Conservation (phyloP, 2,797 vertebrate genomes). For the Sphaeramia orbicularis region DNA sequence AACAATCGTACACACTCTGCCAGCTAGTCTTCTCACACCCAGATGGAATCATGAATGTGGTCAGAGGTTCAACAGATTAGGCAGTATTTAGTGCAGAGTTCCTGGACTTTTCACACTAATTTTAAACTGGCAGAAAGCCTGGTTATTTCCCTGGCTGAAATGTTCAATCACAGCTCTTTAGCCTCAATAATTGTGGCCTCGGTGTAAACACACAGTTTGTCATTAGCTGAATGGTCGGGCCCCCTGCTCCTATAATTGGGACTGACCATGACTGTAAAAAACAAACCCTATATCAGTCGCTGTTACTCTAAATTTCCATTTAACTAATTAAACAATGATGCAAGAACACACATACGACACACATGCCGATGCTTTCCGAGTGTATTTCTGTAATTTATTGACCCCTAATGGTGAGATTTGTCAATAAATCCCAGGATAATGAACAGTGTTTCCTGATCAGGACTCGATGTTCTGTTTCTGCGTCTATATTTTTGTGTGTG, state of each 20-base stretch:
- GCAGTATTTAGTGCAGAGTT: too few relatives aligned
- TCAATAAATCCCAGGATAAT: conserved; percentile 22
- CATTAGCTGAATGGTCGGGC: neutral
- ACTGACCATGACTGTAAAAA: conserved; percentile 3
- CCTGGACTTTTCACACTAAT: too few relatives aligned
- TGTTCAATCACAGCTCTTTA: neutral
- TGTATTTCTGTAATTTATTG: conserved; percentile 52
- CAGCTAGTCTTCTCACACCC: neutral
- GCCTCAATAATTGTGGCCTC: conserved; percentile 2
- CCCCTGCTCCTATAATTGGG: neutral
- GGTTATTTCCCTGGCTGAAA: neutral
- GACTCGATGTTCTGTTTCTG: neutral
- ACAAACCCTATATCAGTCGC: conserved; percentile 7
- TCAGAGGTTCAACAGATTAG: too few relatives aligned
- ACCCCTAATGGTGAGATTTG: conserved; percentile 28
- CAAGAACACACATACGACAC: conserved; percentile 3
- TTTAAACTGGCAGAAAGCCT: too few relatives aligned
- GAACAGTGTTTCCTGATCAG: conserved; percentile 20
- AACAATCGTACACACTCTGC: neutral
- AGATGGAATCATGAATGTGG: too few relatives aligned
- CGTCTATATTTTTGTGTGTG: neutral
- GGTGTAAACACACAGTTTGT: neutral
- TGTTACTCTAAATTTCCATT: conserved; percentile 54
- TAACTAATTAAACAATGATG: conserved; percentile 42
- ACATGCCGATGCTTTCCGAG: neutral